Conservation (phyloP, 2,797 vertebrate species). For the Merluccius polli region DNA sequence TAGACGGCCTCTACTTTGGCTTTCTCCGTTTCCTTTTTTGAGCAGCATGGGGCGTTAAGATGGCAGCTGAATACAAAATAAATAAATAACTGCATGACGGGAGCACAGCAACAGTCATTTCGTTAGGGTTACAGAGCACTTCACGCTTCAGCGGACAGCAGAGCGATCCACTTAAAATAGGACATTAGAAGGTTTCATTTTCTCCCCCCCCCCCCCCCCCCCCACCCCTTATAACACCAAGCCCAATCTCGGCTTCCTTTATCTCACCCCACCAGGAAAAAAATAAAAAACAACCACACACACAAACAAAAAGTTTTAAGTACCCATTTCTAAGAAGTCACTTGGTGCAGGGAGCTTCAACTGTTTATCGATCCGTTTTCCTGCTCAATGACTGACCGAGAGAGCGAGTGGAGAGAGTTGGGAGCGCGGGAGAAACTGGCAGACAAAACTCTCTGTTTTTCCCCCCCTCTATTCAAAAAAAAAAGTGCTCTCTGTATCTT, state of each 20-base stretch:
- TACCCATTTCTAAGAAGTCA: constrained; percentile 74
- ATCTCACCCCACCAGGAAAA: constrained; percentile 42
- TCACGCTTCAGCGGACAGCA: constrained; percentile 71
- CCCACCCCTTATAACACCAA: constrained; percentile 67
- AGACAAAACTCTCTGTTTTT: constrained; percentile 56
- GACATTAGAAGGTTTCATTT: constrained; percentile 73
- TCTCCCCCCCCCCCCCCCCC: constrained; percentile 62
- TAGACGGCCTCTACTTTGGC: constrained; percentile 52
- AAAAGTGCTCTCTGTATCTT: constrained; percentile 50
- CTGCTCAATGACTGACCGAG: constrained; percentile 74
- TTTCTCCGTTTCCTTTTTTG: constrained; percentile 42
- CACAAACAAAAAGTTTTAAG: constrained; percentile 62
- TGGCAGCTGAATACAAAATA: constrained; percentile 42
- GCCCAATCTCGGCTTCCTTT: constrained; percentile 56
- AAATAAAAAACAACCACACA: constrained; percentile 4
- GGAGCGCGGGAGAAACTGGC: constrained; percentile 53
- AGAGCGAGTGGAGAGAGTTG: constrained; percentile 69
- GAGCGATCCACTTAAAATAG: constrained; percentile 72
- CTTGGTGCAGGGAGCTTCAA: constrained; percentile 76
- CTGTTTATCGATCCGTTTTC: constrained; percentile 78
- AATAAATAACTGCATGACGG: constrained; percentile 59
- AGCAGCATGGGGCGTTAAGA: constrained; percentile 52
- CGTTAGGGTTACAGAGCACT: constrained; percentile 73
- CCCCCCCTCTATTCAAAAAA: constrained; percentile 36
- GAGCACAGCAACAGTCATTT: constrained; percentile 68